Conservation (phyloP, 2,888 invertebrate genomes). For the Danaus chrysippus region DNA sequence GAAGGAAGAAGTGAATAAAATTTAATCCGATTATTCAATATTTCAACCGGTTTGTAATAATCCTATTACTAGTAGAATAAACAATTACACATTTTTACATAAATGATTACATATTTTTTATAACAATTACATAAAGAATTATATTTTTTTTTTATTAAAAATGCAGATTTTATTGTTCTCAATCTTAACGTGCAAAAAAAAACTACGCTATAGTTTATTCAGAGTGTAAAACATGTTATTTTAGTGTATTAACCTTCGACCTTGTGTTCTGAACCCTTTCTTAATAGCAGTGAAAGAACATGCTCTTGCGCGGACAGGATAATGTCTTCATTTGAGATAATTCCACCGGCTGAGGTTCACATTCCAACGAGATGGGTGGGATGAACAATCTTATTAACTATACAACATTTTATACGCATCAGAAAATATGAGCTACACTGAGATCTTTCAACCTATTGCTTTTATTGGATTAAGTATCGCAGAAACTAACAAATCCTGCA, state of each 20-base stretch:
- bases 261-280: constrained; percentile 29
- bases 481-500: too few relatives aligned
- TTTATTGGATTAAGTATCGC: too few relatives aligned
- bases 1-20: too few relatives aligned
- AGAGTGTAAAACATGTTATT: constrained; percentile 6
- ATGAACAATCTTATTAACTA: constrained; percentile 30
- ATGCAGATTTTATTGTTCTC: background rate
- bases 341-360: constrained; percentile 53
- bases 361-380: constrained; percentile 61
- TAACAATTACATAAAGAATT: too few relatives aligned
- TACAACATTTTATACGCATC: background rate
- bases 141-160: background rate
- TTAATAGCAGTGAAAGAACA: constrained; percentile 26
- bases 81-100: too few relatives aligned
- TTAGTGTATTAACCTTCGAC: constrained; percentile 24
- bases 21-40: too few relatives aligned
- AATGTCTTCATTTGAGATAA: constrained; percentile 76
- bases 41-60: too few relatives aligned
- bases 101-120: too few relatives aligned
- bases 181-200: background rate
- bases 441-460: background rate
- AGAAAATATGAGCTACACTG: background rate
- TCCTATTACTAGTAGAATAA: too few relatives aligned
- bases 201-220: constrained; percentile 4
- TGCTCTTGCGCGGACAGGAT: constrained; percentile 55